phyloP scores from a whole-genome alignment of 2,797 vertebrate species.

The Pempheris klunzingeri region DNA sequence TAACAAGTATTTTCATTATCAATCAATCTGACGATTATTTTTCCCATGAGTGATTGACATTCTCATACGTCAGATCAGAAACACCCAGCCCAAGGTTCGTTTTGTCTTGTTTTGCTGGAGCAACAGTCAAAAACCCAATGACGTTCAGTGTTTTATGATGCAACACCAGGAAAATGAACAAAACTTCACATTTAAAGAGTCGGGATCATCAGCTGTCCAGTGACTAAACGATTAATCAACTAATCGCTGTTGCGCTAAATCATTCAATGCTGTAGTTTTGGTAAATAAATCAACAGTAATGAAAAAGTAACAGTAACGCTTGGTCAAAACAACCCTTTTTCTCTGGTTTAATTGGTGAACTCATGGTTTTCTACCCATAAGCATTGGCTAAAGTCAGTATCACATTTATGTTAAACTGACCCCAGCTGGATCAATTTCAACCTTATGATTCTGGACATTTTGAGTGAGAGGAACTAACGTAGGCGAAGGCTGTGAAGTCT shows the following conservation, averaged over 20 bases:
- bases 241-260: too few species aligned
- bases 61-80: background rate
- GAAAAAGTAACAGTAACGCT: background rate
- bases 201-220: conserved; percentile 9
- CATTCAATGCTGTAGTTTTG: too few species aligned
- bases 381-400: background rate
- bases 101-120: background rate
- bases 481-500: conserved; percentile 25
- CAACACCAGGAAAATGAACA: background rate
- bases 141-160: background rate
- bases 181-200: background rate
- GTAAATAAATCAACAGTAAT: too few species aligned
- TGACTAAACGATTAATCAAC: background rate
- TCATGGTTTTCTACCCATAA: too few species aligned
- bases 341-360: too few species aligned
- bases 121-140: background rate
- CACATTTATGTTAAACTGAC: background rate
- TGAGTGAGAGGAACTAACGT: conserved; percentile 32
- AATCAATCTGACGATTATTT: background rate
- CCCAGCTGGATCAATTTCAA: background rate
- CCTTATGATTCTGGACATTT: background rate
- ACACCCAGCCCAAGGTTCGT: background rate
- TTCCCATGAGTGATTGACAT: background rate
- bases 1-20: background rate
- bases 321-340: background rate